phyloP scores from a whole-genome alignment of 2,113 vertebrate species.

The Melozone crissalis region DNA sequence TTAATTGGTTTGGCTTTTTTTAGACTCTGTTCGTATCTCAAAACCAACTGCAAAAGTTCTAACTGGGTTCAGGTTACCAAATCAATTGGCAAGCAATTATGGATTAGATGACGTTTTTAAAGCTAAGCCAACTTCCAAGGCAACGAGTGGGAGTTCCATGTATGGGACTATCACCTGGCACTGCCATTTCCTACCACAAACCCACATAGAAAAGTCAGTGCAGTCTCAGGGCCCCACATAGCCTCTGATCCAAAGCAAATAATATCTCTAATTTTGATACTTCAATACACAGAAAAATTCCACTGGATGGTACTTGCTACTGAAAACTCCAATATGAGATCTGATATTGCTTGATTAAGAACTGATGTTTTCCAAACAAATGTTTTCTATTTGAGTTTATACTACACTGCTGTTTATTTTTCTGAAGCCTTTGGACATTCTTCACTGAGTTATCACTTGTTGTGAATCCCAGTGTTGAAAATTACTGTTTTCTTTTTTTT shows the following conservation, averaged over 20 bases:
- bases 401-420: background rate
- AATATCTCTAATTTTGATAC: background rate
- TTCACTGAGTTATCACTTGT: background rate
- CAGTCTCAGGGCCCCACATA: background rate
- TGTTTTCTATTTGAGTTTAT: background rate
- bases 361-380: background rate
- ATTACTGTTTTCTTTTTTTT: background rate
- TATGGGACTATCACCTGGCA: background rate
- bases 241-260: background rate
- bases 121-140: background rate
- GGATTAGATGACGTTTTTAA: background rate
- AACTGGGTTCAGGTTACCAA: background rate
- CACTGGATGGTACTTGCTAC: background rate
- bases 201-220: background rate
- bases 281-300: background rate
- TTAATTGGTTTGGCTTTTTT: background rate
- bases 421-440: background rate
- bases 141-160: background rate
- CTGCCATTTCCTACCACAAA: background rate
- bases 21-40: background rate
- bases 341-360: background rate
- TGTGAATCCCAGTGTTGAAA: background rate
- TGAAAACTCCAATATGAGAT: background rate
- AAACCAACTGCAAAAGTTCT: background rate
- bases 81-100: background rate